Percentiles rank a stretch among this genome's conserved stretches.
Conservation (phyloP, 2,113 vertebrate species). For the Anthoscopus minutus region DNA sequence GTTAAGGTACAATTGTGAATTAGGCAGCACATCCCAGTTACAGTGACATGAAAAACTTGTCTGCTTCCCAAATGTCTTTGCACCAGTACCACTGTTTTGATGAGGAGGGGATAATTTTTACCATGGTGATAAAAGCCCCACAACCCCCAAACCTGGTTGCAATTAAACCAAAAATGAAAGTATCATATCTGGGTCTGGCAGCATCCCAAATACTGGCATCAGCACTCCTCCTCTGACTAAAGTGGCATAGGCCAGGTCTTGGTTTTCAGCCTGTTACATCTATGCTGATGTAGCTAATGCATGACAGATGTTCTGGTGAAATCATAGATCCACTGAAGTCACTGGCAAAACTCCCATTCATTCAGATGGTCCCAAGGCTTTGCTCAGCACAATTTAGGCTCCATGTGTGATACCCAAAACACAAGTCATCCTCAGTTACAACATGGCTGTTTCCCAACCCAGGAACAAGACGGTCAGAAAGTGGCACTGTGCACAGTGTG, state of each 20-base stretch:
- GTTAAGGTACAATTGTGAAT: not conserved
- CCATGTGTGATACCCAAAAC: not conserved
- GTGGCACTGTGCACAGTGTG: not conserved
- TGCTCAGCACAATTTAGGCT: not conserved
- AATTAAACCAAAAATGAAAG: not conserved
- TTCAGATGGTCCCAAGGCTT: not conserved
- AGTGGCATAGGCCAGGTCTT: not conserved
- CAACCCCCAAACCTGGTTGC: not conserved
- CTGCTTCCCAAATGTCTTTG: not conserved
- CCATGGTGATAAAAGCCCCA: not conserved
- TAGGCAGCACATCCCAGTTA: not conserved
- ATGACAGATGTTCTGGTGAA: conserved; percentile 28
- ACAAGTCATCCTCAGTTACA: not conserved
- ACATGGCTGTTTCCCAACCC: not conserved
- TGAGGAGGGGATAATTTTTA: not conserved
- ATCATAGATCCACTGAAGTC: conserved; percentile 13
- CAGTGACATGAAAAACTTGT: not conserved
- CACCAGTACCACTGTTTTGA: not conserved
- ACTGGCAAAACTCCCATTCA: not conserved
- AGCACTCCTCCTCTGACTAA: not conserved
- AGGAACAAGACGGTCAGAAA: not conserved
- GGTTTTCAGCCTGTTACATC: conserved; percentile 18
- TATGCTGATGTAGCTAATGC: not conserved
- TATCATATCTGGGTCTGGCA: not conserved
- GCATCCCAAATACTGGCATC: not conserved